Conservation (phyloP, 2,888 invertebrate genomes). For the Unio delphinus region DNA sequence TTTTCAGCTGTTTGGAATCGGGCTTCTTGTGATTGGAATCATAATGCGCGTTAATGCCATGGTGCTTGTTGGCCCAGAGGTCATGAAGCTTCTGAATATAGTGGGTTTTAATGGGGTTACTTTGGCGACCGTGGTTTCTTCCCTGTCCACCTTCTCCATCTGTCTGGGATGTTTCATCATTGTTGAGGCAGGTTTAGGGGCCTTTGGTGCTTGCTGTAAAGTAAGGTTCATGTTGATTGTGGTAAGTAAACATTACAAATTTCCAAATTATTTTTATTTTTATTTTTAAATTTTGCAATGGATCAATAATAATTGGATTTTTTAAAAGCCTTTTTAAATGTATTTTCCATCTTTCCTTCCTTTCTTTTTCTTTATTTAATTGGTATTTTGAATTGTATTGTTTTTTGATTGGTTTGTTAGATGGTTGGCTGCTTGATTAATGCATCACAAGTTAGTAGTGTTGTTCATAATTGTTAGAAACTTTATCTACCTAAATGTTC, state of each 20-base stretch:
- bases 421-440: no score
- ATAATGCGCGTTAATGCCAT: constrained; percentile 23
- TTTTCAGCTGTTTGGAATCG: constrained; percentile 36
- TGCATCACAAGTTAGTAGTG: no score
- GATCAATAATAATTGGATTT: no score
- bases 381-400: no score
- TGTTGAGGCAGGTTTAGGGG: constrained; percentile 1
- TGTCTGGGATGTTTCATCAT: constrained; percentile 4
- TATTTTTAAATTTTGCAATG: no score
- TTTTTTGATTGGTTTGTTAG: no score
- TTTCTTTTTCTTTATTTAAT: no score
- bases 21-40: constrained; percentile 31
- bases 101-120: constrained; percentile 19
- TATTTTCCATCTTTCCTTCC: no score
- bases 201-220: constrained; percentile 8
- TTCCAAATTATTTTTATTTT: no score
- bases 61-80: constrained; percentile 18
- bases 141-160: constrained; percentile 6
- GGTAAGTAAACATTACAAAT: constrained; percentile 1
- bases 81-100: constrained; percentile 23
- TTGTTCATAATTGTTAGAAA: no score
- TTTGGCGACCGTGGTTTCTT: neutral
- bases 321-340: no score
- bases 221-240: constrained; percentile 1
- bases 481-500: no score